A percentile compares a stretch with the other conserved stretches of the same genome.
These are phyloP conservation scores for Pangasius larnaudii DNA, from an alignment of 2,797 vertebrate species.

Conservation along the genomic window DNA sequence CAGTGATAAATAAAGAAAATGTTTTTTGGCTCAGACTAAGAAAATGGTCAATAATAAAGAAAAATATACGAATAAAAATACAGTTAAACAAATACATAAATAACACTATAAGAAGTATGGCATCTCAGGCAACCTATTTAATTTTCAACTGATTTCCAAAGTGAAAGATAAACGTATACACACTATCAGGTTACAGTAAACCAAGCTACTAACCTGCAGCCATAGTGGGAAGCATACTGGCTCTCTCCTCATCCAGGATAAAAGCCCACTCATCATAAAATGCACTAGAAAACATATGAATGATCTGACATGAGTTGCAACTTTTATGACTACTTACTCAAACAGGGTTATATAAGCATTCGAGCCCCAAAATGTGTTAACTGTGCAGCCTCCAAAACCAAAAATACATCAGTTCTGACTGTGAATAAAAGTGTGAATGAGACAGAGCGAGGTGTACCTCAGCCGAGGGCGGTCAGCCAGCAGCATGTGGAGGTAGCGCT, in stretches of 20 bases:
- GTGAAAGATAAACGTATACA: constrained; percentile 28
- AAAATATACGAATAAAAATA: not conserved
- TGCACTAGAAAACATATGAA: constrained; percentile 71
- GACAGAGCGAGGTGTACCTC: constrained; percentile 72
- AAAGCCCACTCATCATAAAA: constrained; percentile 99
- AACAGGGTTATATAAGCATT: not conserved
- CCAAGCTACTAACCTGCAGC: constrained; percentile 85
- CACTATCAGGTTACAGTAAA: not conserved
- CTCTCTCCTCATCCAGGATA: constrained; percentile 92
- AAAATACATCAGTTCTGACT: not conserved
- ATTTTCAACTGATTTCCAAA: not conserved
- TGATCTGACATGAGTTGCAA: not conserved
- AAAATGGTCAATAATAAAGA: not conserved
- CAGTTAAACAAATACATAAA: not conserved
- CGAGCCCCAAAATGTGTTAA: not conserved
- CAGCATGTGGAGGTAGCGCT: constrained; percentile 90
- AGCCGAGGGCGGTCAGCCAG: constrained; percentile 86
- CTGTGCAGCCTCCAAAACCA: not conserved
- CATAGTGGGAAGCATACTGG: constrained; percentile 98
- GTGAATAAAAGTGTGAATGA: not conserved
- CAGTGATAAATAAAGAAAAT: not conserved
- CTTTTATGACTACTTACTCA: not conserved
- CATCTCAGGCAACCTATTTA: not conserved
- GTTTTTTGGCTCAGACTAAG: not conserved
- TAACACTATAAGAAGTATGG: not conserved